Base-by-base conservation (phyloP, 2,113 vertebrate species). In the Chaetops frenatus region DNA sequence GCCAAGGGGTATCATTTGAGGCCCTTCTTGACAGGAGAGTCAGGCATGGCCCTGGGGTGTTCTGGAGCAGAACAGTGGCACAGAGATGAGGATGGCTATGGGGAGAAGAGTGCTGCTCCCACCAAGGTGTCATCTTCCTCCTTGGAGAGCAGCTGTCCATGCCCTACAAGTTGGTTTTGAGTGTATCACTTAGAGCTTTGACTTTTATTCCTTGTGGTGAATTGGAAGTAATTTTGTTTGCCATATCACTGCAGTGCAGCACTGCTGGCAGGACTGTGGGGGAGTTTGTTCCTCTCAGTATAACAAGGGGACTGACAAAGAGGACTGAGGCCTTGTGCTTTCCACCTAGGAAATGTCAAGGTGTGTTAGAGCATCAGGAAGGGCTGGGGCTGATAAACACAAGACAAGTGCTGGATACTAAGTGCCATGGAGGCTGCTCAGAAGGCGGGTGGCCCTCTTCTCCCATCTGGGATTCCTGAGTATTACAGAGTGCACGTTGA, bases 1-100 rank as follows among this genome's bases (percentile, higher is more conserved):
- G 57, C 31, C 24, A 5, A 5, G 23, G 51, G 12, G 15, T n/a
- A 19, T 54, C 8, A 3, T 40, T 54, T 31, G 29, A 45, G 57
- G 51, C n/a, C n/a, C n/a, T 36, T 74, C 12, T 21, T 67, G 11
- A 31, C 9, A 13, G 33, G 22, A 24, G 7, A 48, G 18, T 17
- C 0, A 0, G 24, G 9, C 0, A 0, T 50, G 54, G 11, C 29
- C 38, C 16, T 47, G 7, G 1, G 6, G 33, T 50, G 56, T 31
- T 23, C 23, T 16, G 13, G 14, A 20, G 21, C 31, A 33, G 57
- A 36, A n/a, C 14, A 7, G 4, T 17, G 45, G 24, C 42, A 17
- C 1, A 1, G 36, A 47, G 35, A 35, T 9, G 21, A 38, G 47
- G 51, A 61, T 38, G 29, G 31, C 17, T 1, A 0, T 6, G 16